Conservation (phyloP, 2,113 vertebrate species). For the Saimiri boliviensis region DNA sequence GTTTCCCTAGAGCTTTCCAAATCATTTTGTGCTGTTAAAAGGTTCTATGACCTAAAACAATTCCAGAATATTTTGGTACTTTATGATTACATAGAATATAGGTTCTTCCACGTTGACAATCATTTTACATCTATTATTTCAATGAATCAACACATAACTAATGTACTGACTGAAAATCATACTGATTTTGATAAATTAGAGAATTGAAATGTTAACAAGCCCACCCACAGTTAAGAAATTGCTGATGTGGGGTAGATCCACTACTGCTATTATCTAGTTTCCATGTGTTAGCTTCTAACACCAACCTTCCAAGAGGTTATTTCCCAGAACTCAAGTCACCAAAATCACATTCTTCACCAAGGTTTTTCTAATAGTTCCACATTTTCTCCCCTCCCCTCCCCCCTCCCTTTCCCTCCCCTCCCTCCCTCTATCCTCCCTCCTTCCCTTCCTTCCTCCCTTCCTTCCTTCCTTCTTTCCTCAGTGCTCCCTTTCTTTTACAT, state of each 20-base stretch:
- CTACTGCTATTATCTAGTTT: background rate
- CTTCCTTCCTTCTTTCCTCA: background rate
- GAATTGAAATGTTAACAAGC: background rate
- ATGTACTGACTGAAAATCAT: background rate
- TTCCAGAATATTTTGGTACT: background rate
- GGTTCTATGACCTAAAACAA: background rate
- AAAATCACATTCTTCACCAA: background rate
- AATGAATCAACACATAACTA: background rate
- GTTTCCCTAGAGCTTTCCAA: background rate
- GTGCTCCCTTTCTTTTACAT: background rate
- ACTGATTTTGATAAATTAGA: background rate
- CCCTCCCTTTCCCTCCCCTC: background rate
- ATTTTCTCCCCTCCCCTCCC: background rate
- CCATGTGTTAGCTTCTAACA: background rate
- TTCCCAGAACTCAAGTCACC: background rate
- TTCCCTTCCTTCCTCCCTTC: background rate
- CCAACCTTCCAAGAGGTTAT: background rate
- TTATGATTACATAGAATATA: background rate
- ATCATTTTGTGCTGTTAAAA: background rate
- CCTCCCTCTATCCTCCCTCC: background rate
- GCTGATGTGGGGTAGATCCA: background rate
- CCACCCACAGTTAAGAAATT: background rate
- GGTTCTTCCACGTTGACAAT: background rate
- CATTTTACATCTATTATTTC: background rate
- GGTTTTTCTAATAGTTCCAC: background rate